These are phyloP conservation scores for Anas flavirostris DNA, from an alignment of 2,797 vertebrate genomes.

Conservation along the genomic window DNA sequence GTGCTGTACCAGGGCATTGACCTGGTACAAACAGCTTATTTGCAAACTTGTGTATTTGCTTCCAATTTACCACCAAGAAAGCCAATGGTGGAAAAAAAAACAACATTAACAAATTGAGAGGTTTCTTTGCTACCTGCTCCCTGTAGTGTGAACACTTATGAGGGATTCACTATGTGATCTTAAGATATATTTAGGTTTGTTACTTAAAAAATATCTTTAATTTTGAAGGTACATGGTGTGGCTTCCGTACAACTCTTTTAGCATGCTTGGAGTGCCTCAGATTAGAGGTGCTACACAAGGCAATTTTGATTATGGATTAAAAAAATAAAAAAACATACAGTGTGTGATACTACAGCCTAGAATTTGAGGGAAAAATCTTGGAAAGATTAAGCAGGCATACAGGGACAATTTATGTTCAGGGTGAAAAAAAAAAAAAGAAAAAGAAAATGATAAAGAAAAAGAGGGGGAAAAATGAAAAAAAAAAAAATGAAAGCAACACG, in stretches of 20 bases:
- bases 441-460: not conserved
- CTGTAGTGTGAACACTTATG: not conserved
- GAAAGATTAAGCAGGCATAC: not conserved
- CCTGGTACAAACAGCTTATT: slow-evolving; percentile 8
- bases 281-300: not conserved
- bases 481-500: not conserved
- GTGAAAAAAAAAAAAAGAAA: not conserved
- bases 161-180: slow-evolving; percentile 11
- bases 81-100: not conserved
- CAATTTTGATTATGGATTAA: not conserved
- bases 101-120: not conserved
- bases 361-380: not conserved
- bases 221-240: not conserved
- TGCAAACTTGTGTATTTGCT: not conserved
- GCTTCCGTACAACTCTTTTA: not conserved
- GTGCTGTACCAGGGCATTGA: not conserved
- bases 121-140: not conserved
- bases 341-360: not conserved
- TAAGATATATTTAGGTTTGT: slow-evolving; percentile 15
- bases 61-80: not conserved
- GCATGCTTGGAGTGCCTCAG: not conserved
- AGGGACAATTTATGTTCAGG: not conserved
- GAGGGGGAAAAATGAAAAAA: not conserved
- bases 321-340: not conserved
- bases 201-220: not conserved